Conservation (phyloP, 2,113 vertebrate genomes). For the Syngnathoides biaculeatus region DNA sequence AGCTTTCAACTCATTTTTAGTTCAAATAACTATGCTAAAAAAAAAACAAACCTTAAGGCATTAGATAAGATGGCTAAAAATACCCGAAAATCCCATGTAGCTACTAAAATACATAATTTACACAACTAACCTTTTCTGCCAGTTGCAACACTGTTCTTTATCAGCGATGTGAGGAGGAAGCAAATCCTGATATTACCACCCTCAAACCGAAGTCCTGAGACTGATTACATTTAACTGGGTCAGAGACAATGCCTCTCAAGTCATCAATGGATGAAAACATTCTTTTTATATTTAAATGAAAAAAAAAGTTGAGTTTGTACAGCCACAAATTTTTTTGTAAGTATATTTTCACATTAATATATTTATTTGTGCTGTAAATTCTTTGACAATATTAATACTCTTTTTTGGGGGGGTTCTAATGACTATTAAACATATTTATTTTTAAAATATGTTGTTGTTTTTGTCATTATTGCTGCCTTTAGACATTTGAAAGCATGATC, state of each 20-base stretch:
- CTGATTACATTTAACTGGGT: slow-evolving; percentile 17
- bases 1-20: not conserved
- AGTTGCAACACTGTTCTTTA: slow-evolving; percentile 11
- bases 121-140: not conserved
- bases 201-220: slow-evolving; percentile 18
- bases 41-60: not conserved
- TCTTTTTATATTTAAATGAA: slow-evolving; percentile 62
- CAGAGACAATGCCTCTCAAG: slow-evolving; percentile 4
- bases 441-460: slow-evolving; percentile 58
- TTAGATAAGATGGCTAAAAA: not conserved
- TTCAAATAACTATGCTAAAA: not conserved
- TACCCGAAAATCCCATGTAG: not conserved
- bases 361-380: slow-evolving; percentile 72
- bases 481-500: not conserved
- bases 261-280: slow-evolving; percentile 46
- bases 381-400: slow-evolving; percentile 64
- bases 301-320: slow-evolving; percentile 49
- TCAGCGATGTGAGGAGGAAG: slow-evolving; percentile 8
- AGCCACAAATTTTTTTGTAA: slow-evolving; percentile 57
- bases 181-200: slow-evolving; percentile 5
- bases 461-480: not conserved
- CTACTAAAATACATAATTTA: not conserved
- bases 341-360: slow-evolving; percentile 77
- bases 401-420: slow-evolving; percentile 39
- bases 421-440: slow-evolving; percentile 76